A percentile compares a stretch with the other conserved stretches of the same genome.
Conservation (phyloP, 2,113 vertebrate genomes). For the Engystomops pustulosus region DNA sequence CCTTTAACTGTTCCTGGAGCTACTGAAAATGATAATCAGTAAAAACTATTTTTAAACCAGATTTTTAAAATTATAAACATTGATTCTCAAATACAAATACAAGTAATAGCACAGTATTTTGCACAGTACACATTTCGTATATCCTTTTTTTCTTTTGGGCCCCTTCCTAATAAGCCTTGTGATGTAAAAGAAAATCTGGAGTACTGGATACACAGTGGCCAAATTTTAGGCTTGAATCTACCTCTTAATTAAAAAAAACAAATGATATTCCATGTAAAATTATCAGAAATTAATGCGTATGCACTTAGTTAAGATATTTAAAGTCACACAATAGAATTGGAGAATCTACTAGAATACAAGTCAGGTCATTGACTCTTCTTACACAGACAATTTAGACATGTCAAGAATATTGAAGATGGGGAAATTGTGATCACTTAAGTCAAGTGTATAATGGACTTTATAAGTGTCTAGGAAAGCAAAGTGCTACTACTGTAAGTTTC, state of each 20-base stretch:
- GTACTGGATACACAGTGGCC: not conserved
- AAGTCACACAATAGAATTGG: not conserved
- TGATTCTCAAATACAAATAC: no score
- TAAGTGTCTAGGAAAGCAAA: not conserved
- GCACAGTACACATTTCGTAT: not conserved
- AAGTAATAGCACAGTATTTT: not conserved
- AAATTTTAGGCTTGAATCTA: not conserved
- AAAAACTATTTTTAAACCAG: no score
- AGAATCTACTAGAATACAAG: not conserved
- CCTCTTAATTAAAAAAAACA: not conserved
- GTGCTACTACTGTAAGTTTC: not conserved
- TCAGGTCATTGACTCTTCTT: not conserved
- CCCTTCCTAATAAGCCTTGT: not conserved
- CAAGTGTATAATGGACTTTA: constrained; percentile 20
- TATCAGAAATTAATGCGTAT: not conserved
- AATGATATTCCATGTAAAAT: not conserved
- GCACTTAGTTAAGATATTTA: not conserved
- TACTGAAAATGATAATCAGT: no score
- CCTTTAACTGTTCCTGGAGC: no score
- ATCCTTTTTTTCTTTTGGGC: not conserved
- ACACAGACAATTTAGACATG: not conserved
- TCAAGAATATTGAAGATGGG: not conserved
- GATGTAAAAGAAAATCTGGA: not conserved
- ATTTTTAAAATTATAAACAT: no score
- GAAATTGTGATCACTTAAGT: not conserved